Base-by-base conservation (phyloP, 2,888 invertebrate genomes). In the Steinernema hermaphroditum region DNA sequence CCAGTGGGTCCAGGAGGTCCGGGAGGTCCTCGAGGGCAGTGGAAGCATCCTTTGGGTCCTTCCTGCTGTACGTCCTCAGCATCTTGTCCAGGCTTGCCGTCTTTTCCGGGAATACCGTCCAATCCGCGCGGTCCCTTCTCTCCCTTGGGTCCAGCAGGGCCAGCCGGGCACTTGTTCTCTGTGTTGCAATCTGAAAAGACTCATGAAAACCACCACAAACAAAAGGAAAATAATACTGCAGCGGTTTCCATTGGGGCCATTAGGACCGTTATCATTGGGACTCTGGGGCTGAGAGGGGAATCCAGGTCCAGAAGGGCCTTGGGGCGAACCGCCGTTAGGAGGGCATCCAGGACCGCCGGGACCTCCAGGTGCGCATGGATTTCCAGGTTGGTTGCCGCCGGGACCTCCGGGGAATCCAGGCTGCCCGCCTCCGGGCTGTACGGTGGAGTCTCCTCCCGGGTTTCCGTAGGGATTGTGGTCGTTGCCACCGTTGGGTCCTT, bases 161-260 rank as follows among this genome's bases (percentile, higher is more conserved):
- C 83, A 32, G 82, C 76, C 49, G 83, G 81, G 76, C 83, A 83
- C 22, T 73, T 77, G 76, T 82, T 81, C 74, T 80, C 81, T 24
- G 75, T 72, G 49, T 77, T 78, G 72, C 81, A 81, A 27, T 32
- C 62, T 62, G 16, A 16, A n/a, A 46, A 32, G 27, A 62, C 6
- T 12, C 12, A 12, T 37, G 12, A 37, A 37, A 12, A 37, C n/a
- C n/a, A n/a, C n/a, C 12, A 12, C 6, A 12, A 37, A 4, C 12
- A 8, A 37, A 12, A 37, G 12, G 37, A 37, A 8, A 37, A 4
- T 8, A 4, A 8, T 37, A 37, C 37, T 37, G 37, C 54, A 54
- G 6, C 19, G 49, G 49, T n/a, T 49, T 49, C 49, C 49, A n/a
- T 27, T 27, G 27, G 54, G 54, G 2, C 24, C 27, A 27, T 54